Evolutionary conservation across 2,888 invertebrate genomes (phyloP).

Genomic region (Zaprionus lineosus): DNA sequence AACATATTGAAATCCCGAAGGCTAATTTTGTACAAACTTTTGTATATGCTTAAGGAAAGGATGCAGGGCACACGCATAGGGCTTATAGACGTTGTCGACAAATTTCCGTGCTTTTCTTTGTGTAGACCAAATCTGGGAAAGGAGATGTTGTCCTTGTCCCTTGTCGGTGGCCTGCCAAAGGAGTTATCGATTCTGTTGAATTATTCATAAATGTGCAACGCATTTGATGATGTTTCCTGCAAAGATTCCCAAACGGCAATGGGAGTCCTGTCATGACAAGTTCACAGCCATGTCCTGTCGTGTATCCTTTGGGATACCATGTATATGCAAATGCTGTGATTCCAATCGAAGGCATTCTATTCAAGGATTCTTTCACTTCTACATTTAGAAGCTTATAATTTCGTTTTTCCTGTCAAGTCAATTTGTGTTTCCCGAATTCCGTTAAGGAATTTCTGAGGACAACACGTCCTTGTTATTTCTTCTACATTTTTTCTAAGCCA

Average conservation of each 20-base stretch:
- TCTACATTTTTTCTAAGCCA: no score
- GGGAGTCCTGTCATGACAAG: conserved; percentile 2
- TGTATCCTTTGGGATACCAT: neutral
- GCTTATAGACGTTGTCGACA: conserved; percentile 29
- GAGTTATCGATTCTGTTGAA: conserved; percentile 5
- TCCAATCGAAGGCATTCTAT: neutral
- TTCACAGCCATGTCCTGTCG: neutral
- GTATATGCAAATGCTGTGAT: neutral
- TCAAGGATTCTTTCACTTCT: neutral
- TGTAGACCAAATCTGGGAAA: conserved; percentile 3
- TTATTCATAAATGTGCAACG: conserved; percentile 32
- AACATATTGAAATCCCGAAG: conserved; percentile 43
- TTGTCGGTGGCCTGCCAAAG: neutral
- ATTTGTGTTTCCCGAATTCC: neutral
- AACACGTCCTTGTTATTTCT: neutral
- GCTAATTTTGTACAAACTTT: conserved; percentile 35
- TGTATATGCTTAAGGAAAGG: neutral
- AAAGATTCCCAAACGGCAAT: neutral
- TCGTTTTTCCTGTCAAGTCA: neutral
- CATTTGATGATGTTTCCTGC: conserved; percentile 5
- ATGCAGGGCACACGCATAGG: conserved; percentile 4
- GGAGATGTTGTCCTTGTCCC: no score
- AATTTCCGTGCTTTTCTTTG: neutral
- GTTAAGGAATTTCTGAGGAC: neutral
- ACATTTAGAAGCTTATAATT: neutral